Evolutionary conservation across 1,140 invertebrate species (phyloP).

Genomic region (Paraescarpia echinospica): DNA sequence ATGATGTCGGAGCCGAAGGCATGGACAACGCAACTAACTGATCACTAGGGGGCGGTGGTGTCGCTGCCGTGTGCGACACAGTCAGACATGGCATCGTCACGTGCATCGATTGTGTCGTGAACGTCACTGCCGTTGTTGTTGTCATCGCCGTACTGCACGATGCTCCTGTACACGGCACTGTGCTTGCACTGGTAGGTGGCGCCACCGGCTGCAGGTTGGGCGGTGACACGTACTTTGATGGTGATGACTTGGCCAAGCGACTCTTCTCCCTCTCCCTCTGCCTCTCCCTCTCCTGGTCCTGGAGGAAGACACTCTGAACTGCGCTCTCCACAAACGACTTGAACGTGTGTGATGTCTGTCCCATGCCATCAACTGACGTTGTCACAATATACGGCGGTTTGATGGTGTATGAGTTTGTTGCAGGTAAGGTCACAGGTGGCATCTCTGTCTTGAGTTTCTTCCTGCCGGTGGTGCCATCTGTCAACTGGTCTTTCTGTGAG

Average conservation of each 20-base stretch:
- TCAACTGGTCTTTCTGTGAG: slow-evolving; percentile 36
- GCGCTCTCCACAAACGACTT: slow-evolving; percentile 57
- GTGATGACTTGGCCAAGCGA: not conserved
- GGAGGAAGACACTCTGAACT: slow-evolving; percentile 53
- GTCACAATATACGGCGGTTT: not conserved
- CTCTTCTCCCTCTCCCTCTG: slow-evolving; percentile 6
- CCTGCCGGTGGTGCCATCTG: slow-evolving; percentile 7
- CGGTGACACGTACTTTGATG: not conserved
- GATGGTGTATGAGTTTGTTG: not conserved
- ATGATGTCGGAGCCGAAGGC: slow-evolving; percentile 7
- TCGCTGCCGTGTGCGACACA: not conserved
- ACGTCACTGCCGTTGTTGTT: slow-evolving; percentile 1
- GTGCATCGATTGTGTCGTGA: not conserved
- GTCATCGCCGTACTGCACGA: not conserved
- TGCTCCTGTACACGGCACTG: slow-evolving; percentile 1
- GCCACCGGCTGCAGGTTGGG: slow-evolving; percentile 7
- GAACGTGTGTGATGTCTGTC: slow-evolving; percentile 37
- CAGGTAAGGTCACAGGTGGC: not conserved
- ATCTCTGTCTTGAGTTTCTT: not conserved
- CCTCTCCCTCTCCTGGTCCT: slow-evolving; percentile 35
- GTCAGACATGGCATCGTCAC: not conserved
- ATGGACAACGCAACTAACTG: not conserved
- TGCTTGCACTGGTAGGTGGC: not conserved
- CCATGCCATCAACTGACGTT: not conserved
- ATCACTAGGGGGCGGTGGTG: not conserved